Evolutionary conservation across 2,797 vertebrate species (phyloP).

Genomic region (Lagocephalus sceleratus): DNA sequence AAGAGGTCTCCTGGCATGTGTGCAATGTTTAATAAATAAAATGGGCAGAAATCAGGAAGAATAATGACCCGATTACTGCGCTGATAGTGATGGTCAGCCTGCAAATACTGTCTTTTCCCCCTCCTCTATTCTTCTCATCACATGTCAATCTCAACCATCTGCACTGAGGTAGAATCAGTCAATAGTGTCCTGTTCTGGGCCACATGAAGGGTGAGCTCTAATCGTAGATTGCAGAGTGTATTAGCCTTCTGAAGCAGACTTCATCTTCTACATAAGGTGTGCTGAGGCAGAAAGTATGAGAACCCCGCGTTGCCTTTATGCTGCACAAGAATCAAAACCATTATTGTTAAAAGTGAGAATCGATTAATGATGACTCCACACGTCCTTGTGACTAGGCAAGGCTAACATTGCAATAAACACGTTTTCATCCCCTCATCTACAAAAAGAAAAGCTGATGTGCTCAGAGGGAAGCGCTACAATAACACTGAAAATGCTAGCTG

Average conservation of each 20-base stretch:
- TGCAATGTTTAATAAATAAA: no score
- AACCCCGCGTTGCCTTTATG: conserved; percentile 62
- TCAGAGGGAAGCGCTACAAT: not conserved
- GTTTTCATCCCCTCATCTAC: not conserved
- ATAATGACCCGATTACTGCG: not conserved
- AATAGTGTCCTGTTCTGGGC: conserved; percentile 67
- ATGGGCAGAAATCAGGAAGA: not conserved
- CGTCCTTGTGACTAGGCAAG: conserved; percentile 2
- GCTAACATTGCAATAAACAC: conserved; percentile 1
- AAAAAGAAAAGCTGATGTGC: not conserved
- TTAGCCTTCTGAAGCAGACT: conserved; percentile 57
- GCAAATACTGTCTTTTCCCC: conserved; percentile 24
- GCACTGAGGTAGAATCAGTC: conserved; percentile 74
- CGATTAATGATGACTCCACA: conserved; percentile 2
- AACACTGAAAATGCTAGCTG: not conserved
- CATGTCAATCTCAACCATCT: conserved; percentile 69
- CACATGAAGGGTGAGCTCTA: conserved; percentile 64
- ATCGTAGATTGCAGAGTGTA: conserved; percentile 44
- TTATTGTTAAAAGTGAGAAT: not conserved
- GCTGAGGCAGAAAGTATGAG: conserved; percentile 64
- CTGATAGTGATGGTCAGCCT: not conserved
- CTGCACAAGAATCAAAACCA: conserved; percentile 19
- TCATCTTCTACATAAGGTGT: conserved; percentile 65
- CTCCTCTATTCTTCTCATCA: conserved; percentile 62
- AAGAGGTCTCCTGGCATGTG: no score